Evolutionary conservation across 2,797 vertebrate species (phyloP), one percentile per base, ranked within the genome.

Genomic region (Myotis findleyi): DNA sequence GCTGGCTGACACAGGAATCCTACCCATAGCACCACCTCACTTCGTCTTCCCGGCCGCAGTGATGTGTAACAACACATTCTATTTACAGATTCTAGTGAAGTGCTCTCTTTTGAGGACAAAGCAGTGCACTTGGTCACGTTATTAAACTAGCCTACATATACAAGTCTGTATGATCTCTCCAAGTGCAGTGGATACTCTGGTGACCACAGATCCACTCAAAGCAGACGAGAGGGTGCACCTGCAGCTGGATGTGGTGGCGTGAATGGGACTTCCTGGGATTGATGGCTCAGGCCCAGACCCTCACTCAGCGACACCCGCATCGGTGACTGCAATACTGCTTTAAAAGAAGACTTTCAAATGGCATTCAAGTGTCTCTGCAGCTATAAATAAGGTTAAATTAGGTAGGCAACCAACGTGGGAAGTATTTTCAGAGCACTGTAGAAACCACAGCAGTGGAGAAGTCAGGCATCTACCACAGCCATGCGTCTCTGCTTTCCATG

Each of bases 1-100:
- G 51, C 11, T 33, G 30, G 72, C 82, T 88, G 91, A 84, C 59
- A 47, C 47, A 17, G 7, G 75, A 92, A 83, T 16, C 87, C 87
- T 94, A 62, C 5, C 69, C 83, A 85, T 68, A 94, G 94, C 85
- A 76, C 79, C 75, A 87, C 44, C 27, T 18, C 8, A 0, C 21
- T 6, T 47, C 3, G 11, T 30, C 47, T 72, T 77, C 82, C 10
- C 7, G 36, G 81, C 82, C 92, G 59, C 36, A 80, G 87, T 92
- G 87, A 93, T 47, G 36, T 51, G 94, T 87, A 97, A 98, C 98
- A 98, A 95, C 88, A 97, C 93, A 75, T 96, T 96, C 95, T 97
- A 98, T 98, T 98, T 97, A 98, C 97, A 98, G 96, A 96, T 86
- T 93, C 90, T 93, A 53, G 82, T 89, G 96, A 95, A 95, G 89